Percentiles rank a stretch among this genome's conserved stretches.
Evolutionary conservation across 1,140 invertebrate species (phyloP).

Genomic region (Hypsibius dujardini): DNA sequence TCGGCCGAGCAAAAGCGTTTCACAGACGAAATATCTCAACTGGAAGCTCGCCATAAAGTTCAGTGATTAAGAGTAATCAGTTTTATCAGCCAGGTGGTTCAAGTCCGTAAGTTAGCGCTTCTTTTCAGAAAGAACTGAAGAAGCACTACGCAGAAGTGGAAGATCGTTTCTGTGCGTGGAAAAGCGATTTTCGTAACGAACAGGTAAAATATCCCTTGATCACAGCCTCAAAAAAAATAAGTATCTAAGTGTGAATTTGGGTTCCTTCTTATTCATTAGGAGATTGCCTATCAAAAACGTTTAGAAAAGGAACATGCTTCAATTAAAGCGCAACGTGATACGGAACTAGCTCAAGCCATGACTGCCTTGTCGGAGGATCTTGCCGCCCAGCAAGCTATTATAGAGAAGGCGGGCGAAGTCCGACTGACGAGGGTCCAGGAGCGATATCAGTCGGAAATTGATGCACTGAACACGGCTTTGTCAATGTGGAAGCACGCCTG

Average conservation of each 20-base stretch:
- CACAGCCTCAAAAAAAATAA: too few species aligned
- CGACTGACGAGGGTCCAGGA: background rate
- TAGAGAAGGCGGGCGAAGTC: background rate
- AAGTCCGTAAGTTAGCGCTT: background rate
- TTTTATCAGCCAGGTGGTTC: background rate
- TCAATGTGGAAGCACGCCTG: background rate
- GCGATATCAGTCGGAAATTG: background rate
- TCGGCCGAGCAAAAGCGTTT: background rate
- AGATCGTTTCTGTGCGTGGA: background rate
- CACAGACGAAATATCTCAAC: background rate
- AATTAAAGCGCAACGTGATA: background rate
- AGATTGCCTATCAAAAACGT: background rate
- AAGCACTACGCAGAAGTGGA: background rate
- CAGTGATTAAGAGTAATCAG: background rate
- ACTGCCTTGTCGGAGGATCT: background rate
- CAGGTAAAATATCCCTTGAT: background rate
- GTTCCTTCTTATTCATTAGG: background rate
- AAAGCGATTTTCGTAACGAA: background rate
- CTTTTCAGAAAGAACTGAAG: background rate
- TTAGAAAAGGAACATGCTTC: background rate
- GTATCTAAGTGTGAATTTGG: background rate
- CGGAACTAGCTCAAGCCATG: background rate
- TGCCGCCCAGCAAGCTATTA: background rate
- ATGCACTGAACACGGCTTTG: conserved; percentile 4
- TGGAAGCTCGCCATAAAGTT: conserved; percentile 5